These are phyloP conservation scores for Probosciger aterrimus DNA, from an alignment of 2,113 vertebrate genomes.

Conservation along the genomic window DNA sequence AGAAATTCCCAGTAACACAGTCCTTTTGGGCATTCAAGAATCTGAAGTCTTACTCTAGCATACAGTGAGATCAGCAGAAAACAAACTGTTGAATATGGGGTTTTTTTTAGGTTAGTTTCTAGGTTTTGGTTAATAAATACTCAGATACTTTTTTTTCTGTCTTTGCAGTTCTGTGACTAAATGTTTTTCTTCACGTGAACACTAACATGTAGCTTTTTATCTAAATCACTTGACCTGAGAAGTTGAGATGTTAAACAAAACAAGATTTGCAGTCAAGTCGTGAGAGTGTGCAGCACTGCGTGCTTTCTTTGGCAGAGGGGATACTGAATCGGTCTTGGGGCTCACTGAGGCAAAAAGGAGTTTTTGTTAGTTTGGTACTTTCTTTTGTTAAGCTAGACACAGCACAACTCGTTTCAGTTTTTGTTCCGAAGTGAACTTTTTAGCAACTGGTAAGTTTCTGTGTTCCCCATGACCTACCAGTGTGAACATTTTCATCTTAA, in stretches of 20 bases:
- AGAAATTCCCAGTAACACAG: background rate
- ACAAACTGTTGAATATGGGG: background rate
- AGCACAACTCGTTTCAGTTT: background rate
- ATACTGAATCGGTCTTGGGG: background rate
- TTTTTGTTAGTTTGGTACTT: constrained; percentile 23
- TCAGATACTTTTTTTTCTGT: background rate
- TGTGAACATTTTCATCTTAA: background rate
- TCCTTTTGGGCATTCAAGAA: background rate
- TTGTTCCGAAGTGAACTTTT: constrained; percentile 4
- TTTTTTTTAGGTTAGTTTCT: background rate
- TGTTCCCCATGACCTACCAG: background rate
- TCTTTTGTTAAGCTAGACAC: constrained; percentile 3
- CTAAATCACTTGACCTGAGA: constrained; percentile 21
- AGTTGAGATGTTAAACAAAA: background rate
- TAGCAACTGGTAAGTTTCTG: background rate
- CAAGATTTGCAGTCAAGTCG: background rate
- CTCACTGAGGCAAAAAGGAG: constrained; percentile 14
- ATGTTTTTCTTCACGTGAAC: background rate
- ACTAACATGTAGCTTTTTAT: background rate
- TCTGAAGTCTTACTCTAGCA: background rate
- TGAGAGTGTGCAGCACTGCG: background rate
- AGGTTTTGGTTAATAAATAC: background rate
- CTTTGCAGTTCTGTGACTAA: background rate
- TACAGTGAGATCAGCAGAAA: background rate
- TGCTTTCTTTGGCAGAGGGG: background rate